Evolutionary conservation across 2,113 vertebrate species (phyloP).

Genomic region (Cricetomys ansorgei): DNA sequence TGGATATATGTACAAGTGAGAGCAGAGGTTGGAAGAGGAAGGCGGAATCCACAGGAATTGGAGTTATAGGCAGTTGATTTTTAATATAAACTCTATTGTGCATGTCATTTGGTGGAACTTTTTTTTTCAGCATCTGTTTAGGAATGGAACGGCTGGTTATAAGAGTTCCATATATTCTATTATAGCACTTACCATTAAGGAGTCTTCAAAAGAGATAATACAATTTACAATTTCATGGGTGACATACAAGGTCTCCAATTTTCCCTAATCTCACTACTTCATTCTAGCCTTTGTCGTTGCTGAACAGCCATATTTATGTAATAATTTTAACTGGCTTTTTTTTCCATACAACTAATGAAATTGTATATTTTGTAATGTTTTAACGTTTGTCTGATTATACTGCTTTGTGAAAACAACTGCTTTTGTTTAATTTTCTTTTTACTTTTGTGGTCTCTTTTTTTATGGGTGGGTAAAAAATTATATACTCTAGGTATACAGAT

Average conservation of each 20-base stretch:
- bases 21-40: neutral
- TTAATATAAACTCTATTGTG: neutral
- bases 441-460: neutral
- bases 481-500: neutral
- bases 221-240: neutral
- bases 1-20: neutral
- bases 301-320: neutral
- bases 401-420: neutral
- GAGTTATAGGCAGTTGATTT: neutral
- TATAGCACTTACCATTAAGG: neutral
- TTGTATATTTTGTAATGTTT: neutral
- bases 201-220: neutral
- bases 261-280: neutral
- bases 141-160: neutral
- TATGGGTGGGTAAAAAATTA: neutral
- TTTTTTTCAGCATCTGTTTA: neutral
- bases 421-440: neutral
- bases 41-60: neutral
- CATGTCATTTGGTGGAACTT: neutral
- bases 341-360: neutral
- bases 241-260: neutral
- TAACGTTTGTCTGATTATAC: neutral
- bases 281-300: neutral
- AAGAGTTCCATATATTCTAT: neutral
- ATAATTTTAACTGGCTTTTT: neutral